A percentile compares a stretch with the other conserved stretches of the same genome.
Conservation (phyloP, 2,888 invertebrate species). For the Encarsia formosa region DNA sequence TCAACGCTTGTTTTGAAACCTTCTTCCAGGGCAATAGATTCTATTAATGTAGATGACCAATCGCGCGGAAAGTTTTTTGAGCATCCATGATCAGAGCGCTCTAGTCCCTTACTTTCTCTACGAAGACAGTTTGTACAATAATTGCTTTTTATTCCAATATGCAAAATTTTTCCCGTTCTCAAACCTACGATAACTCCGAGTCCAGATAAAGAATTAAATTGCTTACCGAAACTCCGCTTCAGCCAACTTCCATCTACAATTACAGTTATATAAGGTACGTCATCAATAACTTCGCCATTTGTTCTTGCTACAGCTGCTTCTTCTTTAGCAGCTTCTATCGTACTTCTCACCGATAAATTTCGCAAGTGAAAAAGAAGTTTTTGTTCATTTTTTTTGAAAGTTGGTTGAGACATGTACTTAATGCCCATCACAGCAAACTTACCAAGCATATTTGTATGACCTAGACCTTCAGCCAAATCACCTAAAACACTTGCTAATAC, state of each 20-base stretch:
- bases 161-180: not conserved
- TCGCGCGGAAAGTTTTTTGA: not conserved
- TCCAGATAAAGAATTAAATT: not conserved
- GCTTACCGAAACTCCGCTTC: not conserved
- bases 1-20: constrained; percentile 21
- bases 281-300: not conserved
- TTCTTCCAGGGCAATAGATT: constrained; percentile 20
- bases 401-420: not conserved
- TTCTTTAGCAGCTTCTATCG: not conserved
- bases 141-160: not conserved
- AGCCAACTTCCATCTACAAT: not conserved
- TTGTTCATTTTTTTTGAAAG: not conserved
- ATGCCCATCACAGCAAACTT: not conserved
- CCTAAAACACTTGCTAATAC: not conserved
- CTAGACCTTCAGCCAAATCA: not conserved
- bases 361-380: not conserved
- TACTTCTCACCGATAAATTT: not conserved
- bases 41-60: constrained; percentile 4
- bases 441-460: not conserved
- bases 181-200: not conserved
- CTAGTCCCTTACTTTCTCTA: not conserved
- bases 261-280: not conserved
- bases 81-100: not conserved
- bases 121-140: not conserved
- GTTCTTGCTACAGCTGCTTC: not conserved